A percentile compares a stretch with the other conserved stretches of the same genome.
Conservation (phyloP, 2,888 invertebrate species). For the Drosophila lacicola region DNA sequence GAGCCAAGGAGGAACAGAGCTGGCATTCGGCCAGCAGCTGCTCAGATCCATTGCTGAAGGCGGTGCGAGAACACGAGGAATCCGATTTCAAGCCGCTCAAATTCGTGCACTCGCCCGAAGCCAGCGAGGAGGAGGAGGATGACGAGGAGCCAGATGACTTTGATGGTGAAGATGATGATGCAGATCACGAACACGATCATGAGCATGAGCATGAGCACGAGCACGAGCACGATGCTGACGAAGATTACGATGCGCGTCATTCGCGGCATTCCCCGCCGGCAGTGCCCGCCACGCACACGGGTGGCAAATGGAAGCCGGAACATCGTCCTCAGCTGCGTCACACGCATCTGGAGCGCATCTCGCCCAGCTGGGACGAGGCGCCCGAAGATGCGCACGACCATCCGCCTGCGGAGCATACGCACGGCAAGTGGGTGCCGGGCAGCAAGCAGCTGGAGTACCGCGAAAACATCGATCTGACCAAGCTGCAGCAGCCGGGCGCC, state of each 20-base stretch:
- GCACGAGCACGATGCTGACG: constrained; percentile 36
- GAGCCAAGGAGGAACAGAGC: constrained; percentile 52
- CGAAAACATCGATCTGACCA: constrained; percentile 83
- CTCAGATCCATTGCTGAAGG: constrained; percentile 87
- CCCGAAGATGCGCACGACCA: constrained; percentile 84
- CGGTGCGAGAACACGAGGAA: constrained; percentile 87
- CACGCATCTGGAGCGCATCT: constrained; percentile 76
- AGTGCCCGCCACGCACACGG: constrained; percentile 87
- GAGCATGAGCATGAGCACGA: constrained; percentile 16
- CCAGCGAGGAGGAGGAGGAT: constrained; percentile 85
- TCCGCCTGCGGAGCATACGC: constrained; percentile 90
- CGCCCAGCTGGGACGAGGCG: constrained; percentile 87
- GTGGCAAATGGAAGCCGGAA: constrained; percentile 91
- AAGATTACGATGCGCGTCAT: constrained; percentile 53
- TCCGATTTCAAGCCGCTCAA: constrained; percentile 82
- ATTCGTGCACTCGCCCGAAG: constrained; percentile 76
- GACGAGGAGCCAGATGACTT: constrained; percentile 86
- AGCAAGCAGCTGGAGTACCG: constrained; percentile 86
- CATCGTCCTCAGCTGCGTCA: constrained; percentile 82
- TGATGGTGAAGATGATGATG: constrained; percentile 70
- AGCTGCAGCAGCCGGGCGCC: constrained; percentile 49
- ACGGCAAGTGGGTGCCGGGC: constrained; percentile 92
- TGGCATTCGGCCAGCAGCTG: constrained; percentile 52
- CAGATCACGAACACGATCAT: constrained; percentile 14
- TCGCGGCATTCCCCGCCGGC: constrained; percentile 77